Percentiles rank a stretch among this genome's conserved stretches.
phyloP scores from a whole-genome alignment of 2,888 invertebrate species.

The Andricus curvator region DNA sequence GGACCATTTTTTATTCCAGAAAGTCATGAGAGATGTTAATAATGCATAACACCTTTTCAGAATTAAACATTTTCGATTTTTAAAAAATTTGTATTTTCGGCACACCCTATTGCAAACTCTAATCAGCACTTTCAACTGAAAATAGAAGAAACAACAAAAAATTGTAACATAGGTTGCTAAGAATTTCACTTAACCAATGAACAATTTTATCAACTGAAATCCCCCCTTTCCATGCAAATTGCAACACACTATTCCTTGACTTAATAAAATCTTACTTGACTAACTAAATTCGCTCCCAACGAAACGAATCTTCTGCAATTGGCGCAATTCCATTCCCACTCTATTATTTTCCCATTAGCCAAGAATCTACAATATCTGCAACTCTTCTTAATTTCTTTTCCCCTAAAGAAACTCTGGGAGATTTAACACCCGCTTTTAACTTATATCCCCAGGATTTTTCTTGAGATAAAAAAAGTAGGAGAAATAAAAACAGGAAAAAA shows the following conservation, averaged over 20 bases:
- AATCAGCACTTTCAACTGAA: no score
- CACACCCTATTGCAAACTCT: no score
- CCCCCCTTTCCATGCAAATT: no score
- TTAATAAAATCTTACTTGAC: not conserved
- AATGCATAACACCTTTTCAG: no score
- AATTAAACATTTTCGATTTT: no score
- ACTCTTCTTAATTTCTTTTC: not conserved
- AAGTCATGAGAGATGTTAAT: no score
- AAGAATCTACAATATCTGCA: not conserved
- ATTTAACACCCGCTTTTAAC: slow-evolving; percentile 13
- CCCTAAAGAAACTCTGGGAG: not conserved
- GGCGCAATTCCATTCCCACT: not conserved
- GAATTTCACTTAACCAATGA: no score
- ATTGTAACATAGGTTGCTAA: no score
- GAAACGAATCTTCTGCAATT: not conserved
- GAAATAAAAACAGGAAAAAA: not conserved
- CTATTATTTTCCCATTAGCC: not conserved
- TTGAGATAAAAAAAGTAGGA: slow-evolving; percentile 2
- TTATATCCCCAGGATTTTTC: not conserved
- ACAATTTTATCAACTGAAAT: no score
- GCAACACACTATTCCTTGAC: not conserved
- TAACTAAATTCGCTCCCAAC: not conserved
- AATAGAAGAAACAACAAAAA: no score
- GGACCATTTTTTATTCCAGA: no score
- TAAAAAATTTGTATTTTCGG: no score